Evolutionary conservation across 2,888 invertebrate species (phyloP), one percentile per base, ranked within the genome.

Genomic region (Halictus ligatus): DNA sequence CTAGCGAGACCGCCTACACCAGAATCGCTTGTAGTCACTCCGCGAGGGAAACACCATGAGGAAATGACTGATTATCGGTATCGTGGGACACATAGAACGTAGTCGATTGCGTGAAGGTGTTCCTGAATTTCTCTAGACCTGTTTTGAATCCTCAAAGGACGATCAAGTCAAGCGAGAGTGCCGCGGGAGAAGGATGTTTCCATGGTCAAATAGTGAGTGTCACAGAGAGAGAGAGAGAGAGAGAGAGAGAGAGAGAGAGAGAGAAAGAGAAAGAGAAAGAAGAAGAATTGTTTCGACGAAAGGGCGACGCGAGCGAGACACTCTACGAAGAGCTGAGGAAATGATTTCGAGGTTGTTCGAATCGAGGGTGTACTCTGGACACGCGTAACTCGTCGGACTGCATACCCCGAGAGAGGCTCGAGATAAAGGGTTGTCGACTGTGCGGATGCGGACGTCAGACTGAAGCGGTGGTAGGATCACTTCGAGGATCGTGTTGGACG

Each of bases 371-470:
- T 75, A 77, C 48, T 79, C 78, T 71, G 83, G 83, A 85, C 82
- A 82, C 89, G 89, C 90, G 88, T 40, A 81, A 89, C 87, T 58
- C n/a, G 81, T 84, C 73, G 67, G 74, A 80, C 82, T 81, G 78
- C 78, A 67, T 83, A 58, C 58, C 58, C 75, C 81, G 78, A 89
- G 89, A 74, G 85, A 81, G 78, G 87, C 88, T 87, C 88, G 89
- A 84, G 84, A 87, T 88, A 80, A 87, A 86, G 92, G 92, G 93
- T 93, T 91, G 94, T 93, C 91, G 91, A 89, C 92, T 92, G 92
- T 92, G 92, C 94, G 94, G 92, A 93, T 94, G 94, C 95, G 94
- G 94, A 93, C 94, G 94, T 92, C 90, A 93, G 93, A 95, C 95
- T 95, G 94, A 95, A 93, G 92, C 92, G 92, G 89, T 91, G 91